Evolutionary conservation across 2,797 vertebrate species (phyloP).

Genomic region (Masticophis lateralis): DNA sequence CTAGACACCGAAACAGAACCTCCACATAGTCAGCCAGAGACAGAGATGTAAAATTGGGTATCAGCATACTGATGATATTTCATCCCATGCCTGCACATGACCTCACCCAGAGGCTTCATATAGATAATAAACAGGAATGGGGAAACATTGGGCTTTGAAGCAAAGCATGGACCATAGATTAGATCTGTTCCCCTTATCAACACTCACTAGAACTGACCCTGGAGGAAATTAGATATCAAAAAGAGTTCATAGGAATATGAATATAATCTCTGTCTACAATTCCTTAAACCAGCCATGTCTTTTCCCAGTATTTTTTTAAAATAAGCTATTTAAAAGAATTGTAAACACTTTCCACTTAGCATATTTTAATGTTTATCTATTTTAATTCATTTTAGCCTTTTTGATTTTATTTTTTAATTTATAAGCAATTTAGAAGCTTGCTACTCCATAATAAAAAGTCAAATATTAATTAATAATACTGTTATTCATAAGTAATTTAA

Average conservation of each 20-base stretch:
- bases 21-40: neutral
- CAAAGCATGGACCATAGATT: neutral
- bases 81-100: neutral
- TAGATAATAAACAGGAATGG: neutral
- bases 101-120: neutral
- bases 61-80: neutral
- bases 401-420: neutral
- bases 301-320: neutral
- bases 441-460: neutral
- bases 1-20: neutral
- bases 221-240: neutral
- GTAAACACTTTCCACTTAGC: neutral
- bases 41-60: neutral
- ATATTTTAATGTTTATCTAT: neutral
- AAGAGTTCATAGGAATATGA: neutral
- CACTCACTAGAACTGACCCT: neutral
- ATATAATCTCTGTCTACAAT: neutral
- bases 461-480: neutral
- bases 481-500: neutral
- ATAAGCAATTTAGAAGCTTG: neutral
- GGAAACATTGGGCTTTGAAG: neutral
- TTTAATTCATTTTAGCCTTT: neutral
- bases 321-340: neutral
- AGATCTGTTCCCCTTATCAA: neutral
- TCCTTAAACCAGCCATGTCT: neutral